Evolutionary conservation across 2,888 invertebrate species (phyloP).

Genomic region (Liopterus haemorrhoidalis): DNA sequence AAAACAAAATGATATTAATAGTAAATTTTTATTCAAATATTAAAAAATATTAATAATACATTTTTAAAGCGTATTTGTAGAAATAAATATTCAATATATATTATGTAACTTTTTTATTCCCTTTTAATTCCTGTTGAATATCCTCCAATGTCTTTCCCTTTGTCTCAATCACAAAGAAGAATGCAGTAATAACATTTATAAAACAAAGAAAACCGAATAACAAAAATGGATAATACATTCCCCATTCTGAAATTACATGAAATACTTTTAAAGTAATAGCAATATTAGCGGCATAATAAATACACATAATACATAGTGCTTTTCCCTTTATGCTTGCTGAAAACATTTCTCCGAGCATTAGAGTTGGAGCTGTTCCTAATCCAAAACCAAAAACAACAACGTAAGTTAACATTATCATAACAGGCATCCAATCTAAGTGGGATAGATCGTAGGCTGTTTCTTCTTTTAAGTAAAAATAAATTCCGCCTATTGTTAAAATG

Average conservation of each 20-base stretch:
- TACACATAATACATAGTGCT: conserved; percentile 34
- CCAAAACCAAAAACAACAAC: conserved; percentile 33
- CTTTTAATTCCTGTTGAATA: conserved; percentile 40
- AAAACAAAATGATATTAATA: background rate
- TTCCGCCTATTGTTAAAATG: conserved; percentile 27
- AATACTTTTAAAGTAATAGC: conserved; percentile 36
- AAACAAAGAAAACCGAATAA: conserved; percentile 36
- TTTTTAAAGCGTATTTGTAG: background rate
- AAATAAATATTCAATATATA: too few relatives aligned
- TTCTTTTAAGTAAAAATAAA: conserved; percentile 39
- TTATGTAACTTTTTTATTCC: conserved; percentile 15
- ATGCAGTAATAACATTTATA: conserved; percentile 33
- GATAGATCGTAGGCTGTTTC: conserved; percentile 28
- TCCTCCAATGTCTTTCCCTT: conserved; percentile 42
- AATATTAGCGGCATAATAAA: conserved; percentile 32
- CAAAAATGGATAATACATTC: conserved; percentile 38
- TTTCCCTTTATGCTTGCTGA: conserved; percentile 38
- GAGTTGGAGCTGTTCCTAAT: conserved; percentile 32
- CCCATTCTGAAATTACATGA: conserved; percentile 34
- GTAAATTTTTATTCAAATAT: background rate
- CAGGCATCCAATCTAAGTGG: conserved; percentile 32
- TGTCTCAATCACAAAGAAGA: conserved; percentile 40
- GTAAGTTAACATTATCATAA: conserved; percentile 32
- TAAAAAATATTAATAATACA: background rate
- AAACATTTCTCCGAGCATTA: conserved; percentile 38